Evolutionary conservation across 2,113 vertebrate species (phyloP), one percentile per base, ranked within the genome.

Genomic region (Sorex fumeus): DNA sequence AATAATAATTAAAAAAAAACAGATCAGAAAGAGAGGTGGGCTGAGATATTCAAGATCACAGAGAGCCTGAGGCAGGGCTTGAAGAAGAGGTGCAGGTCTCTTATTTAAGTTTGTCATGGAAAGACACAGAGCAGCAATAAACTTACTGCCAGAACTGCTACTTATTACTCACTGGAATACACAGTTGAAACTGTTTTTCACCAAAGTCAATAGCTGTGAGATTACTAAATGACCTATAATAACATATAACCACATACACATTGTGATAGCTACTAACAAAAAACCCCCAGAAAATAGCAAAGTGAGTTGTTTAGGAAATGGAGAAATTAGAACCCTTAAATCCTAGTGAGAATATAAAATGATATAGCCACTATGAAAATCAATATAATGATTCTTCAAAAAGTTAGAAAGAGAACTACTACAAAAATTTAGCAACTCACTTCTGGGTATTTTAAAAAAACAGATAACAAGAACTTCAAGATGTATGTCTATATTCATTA

Each of bases 201-300:
- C 40, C 21, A 70, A 34, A 67, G 43, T 34, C 34, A 64, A 36
- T 64, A 27, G 11, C 28, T 30, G 64, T 66, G 64, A 27, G 64
- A 12, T 47, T 47, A 84, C 47, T 85, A 90, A 34, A 77, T 74
- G 77, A 93, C 40, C 72, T 80, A 47, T 72, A 75, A 60, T n/a
- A 7, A 60, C 12, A 82, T 3, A 4, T 21, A 69, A 25, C 36
- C 21, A 10, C 45, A 36, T 3, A 47, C n/a, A 30, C 16, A 7
- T 80, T 67, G 62, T 2, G n/a, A 47, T 62, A 8, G 30, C 23
- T 28, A 32, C 12, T 2, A 27, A 64, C 1, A 16, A 75, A 88
- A 78, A 85, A n/a, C n/a, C 25, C 40, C n/a, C 86, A 89, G 64
- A 64, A 89, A 81, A 74, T 30, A 28, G 2, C 28, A 43, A 30